These are phyloP conservation scores for Cataglyphis albicans DNA, from an alignment of 2,888 invertebrate genomes.

Conservation along the genomic window DNA sequence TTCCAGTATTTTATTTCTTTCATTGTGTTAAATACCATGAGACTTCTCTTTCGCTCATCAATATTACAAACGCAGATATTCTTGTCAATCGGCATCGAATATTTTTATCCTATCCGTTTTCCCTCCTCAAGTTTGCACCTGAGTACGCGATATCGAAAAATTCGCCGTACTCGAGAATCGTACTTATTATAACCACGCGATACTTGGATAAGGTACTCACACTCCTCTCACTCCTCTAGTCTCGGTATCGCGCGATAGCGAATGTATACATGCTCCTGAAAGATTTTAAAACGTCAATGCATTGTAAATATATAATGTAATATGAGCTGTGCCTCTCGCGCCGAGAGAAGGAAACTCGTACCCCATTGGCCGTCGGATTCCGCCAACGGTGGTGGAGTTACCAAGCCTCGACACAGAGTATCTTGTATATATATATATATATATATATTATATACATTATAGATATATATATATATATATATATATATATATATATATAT, in stretches of 20 bases:
- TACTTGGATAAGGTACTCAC: not conserved
- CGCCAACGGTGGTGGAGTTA: slow-evolving; percentile 96
- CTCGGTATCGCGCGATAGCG: not conserved
- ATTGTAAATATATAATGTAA: slow-evolving; percentile 48
- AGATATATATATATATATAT: no score
- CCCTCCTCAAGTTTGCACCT: not conserved
- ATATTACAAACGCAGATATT: not conserved
- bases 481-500: not conserved
- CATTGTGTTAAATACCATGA: not conserved
- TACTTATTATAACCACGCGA: not conserved
- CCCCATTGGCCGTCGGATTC: slow-evolving; percentile 90
- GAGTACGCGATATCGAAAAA: not conserved
- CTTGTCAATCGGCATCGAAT: not conserved
- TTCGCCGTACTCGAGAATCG: slow-evolving; percentile 4
- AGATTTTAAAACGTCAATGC: slow-evolving; percentile 22
- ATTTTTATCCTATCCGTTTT: not conserved
- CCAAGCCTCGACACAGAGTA: slow-evolving; percentile 88
- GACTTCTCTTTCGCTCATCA: not conserved
- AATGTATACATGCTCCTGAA: slow-evolving; percentile 8
- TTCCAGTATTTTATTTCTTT: not conserved
- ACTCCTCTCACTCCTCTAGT: not conserved
- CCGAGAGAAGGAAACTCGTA: slow-evolving; percentile 92
- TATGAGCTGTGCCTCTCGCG: slow-evolving; percentile 67
- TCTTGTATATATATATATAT: slow-evolving; percentile 27
- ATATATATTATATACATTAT: no score